phyloP scores from a whole-genome alignment of 2,113 vertebrate genomes.

The Takifugu flavidus region DNA sequence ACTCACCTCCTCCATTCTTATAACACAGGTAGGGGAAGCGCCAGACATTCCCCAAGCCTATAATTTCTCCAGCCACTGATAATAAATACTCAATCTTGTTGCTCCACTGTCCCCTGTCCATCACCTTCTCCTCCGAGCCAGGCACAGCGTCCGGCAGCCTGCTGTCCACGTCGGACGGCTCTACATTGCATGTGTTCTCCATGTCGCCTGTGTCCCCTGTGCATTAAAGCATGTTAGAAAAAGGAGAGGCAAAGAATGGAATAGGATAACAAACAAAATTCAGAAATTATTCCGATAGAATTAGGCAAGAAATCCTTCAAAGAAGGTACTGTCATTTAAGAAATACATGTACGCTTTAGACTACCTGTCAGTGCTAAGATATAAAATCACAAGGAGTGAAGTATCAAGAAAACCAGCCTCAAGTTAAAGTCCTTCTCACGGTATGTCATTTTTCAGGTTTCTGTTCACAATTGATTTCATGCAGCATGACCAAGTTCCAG shows the following conservation, averaged over 20 bases:
- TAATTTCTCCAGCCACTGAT: slow-evolving; percentile 91
- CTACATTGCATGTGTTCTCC: slow-evolving; percentile 55
- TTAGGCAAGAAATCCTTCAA: no score
- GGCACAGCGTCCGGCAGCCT: slow-evolving; percentile 60
- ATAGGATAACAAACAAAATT: no score
- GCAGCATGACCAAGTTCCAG: slow-evolving; percentile 27
- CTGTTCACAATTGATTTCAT: slow-evolving; percentile 4
- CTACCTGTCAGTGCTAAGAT: no score
- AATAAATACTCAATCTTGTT: slow-evolving; percentile 93
- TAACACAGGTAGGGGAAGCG: slow-evolving; percentile 97
- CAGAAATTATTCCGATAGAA: no score
- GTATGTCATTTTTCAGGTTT: no score
- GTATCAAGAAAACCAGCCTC: not conserved
- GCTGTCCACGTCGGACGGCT: slow-evolving; percentile 61
- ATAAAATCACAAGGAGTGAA: not conserved
- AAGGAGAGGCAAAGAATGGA: not conserved
- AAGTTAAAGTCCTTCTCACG: not conserved
- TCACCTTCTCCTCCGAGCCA: slow-evolving; percentile 68
- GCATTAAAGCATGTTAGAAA: not conserved
- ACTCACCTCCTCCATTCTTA: slow-evolving; percentile 94
- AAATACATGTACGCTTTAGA: no score
- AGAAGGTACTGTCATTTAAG: no score
- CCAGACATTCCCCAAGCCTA: slow-evolving; percentile 95
- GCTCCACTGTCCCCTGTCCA: slow-evolving; percentile 88
- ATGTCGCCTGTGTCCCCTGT: slow-evolving; percentile 35